phyloP scores from a whole-genome alignment of 2,797 vertebrate genomes.

The Limosa lapponica region DNA sequence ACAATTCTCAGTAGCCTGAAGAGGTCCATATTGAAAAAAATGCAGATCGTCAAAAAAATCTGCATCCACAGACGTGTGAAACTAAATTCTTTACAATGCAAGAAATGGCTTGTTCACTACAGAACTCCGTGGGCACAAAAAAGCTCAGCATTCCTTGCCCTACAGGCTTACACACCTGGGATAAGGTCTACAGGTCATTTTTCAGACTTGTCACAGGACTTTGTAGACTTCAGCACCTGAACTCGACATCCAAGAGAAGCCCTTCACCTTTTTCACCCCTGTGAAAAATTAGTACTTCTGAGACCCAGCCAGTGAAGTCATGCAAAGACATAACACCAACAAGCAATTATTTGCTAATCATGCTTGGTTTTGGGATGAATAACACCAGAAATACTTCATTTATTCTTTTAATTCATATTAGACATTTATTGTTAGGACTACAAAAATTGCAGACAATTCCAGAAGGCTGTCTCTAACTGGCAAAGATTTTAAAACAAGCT shows the following conservation, averaged over 20 bases:
- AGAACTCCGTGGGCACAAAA: background rate
- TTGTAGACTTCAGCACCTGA: background rate
- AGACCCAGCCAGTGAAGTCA: background rate
- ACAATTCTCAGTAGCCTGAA: background rate
- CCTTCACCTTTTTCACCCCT: background rate
- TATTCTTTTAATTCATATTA: background rate
- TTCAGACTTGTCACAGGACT: background rate
- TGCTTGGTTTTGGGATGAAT: background rate
- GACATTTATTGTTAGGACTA: background rate
- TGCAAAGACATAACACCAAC: background rate
- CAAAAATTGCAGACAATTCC: background rate
- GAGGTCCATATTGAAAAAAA: background rate
- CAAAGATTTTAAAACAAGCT: background rate
- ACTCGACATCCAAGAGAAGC: background rate
- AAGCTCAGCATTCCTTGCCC: background rate
- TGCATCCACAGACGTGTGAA: background rate
- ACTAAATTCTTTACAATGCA: background rate
- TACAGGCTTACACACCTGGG: background rate
- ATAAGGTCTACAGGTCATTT: background rate
- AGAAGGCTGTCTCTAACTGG: background rate
- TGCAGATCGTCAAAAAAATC: background rate
- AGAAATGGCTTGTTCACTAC: accelerated
- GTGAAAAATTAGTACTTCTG: background rate
- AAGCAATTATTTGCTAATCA: background rate
- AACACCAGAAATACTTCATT: background rate